Conservation (phyloP, 1,140 invertebrate species). For the Myzus persicae region DNA sequence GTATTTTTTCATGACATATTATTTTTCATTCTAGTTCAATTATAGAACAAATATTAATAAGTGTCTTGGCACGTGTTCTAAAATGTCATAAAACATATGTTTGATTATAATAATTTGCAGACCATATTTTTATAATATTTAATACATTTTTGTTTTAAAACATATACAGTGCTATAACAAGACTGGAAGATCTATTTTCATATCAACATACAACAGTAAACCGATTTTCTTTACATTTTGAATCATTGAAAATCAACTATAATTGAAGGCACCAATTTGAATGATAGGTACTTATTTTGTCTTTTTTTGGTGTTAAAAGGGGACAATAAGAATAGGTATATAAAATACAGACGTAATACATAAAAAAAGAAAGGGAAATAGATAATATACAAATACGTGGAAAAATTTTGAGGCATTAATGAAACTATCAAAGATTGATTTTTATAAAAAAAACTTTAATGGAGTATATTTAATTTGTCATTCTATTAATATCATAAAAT, state of each 20-base stretch:
- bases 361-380: background rate
- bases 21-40: slow-evolving; percentile 49
- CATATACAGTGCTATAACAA: background rate
- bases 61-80: slow-evolving; percentile 49
- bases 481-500: background rate
- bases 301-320: background rate
- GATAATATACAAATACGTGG: background rate
- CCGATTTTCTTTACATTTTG: background rate
- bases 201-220: background rate
- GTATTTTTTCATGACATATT: slow-evolving; percentile 34
- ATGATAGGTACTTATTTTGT: background rate
- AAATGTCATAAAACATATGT: slow-evolving; percentile 48
- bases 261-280: background rate
- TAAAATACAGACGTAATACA: background rate
- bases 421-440: background rate
- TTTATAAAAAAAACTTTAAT: background rate
- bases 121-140: background rate
- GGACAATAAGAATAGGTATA: background rate
- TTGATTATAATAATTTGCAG: slow-evolving; percentile 19
- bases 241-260: background rate
- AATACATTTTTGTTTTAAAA: background rate
- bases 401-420: background rate
- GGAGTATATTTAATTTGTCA: background rate
- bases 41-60: slow-evolving; percentile 58
- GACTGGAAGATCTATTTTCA: background rate